Percentiles rank a stretch among this genome's conserved stretches.
Evolutionary conservation across 2,797 vertebrate species (phyloP).

Genomic region (Poeciliopsis presidionis): DNA sequence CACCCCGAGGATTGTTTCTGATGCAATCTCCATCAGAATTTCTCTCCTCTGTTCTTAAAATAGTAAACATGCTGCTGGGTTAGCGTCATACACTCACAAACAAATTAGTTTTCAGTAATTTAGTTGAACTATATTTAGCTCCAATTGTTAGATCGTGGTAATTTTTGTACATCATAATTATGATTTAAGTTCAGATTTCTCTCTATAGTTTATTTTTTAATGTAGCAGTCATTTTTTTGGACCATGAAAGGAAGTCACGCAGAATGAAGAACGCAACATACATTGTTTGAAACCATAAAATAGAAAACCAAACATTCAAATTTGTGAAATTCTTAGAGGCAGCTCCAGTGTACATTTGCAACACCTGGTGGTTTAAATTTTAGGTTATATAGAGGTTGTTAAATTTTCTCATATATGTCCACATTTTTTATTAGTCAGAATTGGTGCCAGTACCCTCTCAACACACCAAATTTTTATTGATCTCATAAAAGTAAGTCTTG

Average conservation of each 20-base stretch:
- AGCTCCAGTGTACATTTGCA: neutral
- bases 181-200: neutral
- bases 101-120: neutral
- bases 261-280: neutral
- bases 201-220: neutral
- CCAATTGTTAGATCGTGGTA: neutral
- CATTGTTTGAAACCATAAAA: neutral
- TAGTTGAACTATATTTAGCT: neutral
- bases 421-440: neutral
- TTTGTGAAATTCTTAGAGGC: neutral
- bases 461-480: conserved; percentile 1
- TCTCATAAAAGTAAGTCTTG: neutral
- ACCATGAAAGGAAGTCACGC: neutral
- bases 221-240: neutral
- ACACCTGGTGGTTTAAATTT: neutral
- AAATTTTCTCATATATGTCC: neutral
- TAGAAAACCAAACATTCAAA: neutral
- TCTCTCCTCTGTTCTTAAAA: neutral
- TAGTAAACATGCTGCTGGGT: neutral
- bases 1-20: neutral
- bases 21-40: neutral
- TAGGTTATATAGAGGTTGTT: neutral
- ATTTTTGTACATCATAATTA: neutral
- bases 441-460: neutral
- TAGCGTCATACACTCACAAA: neutral